Percentiles rank a stretch among this genome's conserved stretches.
Conservation (phyloP, 1,140 invertebrate species). For the Hyposmocoma kahamanoa region DNA sequence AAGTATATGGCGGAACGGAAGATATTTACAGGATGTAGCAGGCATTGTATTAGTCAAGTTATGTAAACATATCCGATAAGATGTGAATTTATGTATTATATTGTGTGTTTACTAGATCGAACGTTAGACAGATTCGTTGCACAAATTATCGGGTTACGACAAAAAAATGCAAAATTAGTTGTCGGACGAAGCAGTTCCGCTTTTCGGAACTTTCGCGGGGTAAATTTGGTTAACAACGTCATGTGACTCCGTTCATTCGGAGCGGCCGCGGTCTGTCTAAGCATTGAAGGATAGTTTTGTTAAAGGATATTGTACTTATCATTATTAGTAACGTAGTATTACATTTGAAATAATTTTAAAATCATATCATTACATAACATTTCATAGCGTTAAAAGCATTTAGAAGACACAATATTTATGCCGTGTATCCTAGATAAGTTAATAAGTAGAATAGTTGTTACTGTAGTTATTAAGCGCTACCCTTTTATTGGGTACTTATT, state of each 20-base stretch:
- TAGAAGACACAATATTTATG: slow-evolving; percentile 38
- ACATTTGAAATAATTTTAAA: slow-evolving; percentile 46
- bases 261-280: slow-evolving; percentile 14
- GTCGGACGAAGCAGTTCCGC: background rate
- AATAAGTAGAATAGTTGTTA: slow-evolving; percentile 27
- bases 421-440: slow-evolving; percentile 33
- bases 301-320: slow-evolving; percentile 18
- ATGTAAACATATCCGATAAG: slow-evolving; percentile 53
- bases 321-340: slow-evolving; percentile 20
- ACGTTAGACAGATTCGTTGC: background rate
- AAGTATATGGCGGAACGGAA: slow-evolving; percentile 5
- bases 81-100: slow-evolving; percentile 41
- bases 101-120: slow-evolving; percentile 16
- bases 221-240: too few relatives aligned
- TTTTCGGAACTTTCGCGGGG: background rate
- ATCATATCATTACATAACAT: slow-evolving; percentile 59
- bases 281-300: slow-evolving; percentile 5
- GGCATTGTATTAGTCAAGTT: slow-evolving; percentile 22
- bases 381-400: slow-evolving; percentile 39
- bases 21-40: slow-evolving; percentile 11
- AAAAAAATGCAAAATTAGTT: background rate
- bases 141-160: background rate
- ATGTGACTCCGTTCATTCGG: too few relatives aligned
- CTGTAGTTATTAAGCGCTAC: slow-evolving; percentile 24
- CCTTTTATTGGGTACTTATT: slow-evolving; percentile 26